Conservation (phyloP, 2,113 vertebrate genomes). For the Calidris pygmaea region DNA sequence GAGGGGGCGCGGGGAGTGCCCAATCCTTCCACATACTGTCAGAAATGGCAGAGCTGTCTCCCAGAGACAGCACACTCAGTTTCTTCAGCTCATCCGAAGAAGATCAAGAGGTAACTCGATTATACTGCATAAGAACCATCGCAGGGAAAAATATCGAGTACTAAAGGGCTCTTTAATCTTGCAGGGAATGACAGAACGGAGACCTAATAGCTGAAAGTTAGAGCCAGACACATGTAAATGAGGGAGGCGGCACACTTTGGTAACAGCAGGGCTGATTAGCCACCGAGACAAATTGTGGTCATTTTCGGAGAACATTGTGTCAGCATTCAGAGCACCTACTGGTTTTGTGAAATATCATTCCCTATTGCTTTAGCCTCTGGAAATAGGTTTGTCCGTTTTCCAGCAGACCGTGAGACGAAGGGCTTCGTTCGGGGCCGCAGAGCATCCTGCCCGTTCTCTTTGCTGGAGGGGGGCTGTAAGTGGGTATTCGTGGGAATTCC, state of each 20-base stretch:
- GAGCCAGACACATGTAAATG: conserved; percentile 12
- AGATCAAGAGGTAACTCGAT: background rate
- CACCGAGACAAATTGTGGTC: background rate
- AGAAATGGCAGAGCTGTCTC: background rate
- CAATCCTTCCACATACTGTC: background rate
- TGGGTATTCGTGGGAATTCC: background rate
- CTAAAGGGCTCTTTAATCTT: conserved; percentile 18
- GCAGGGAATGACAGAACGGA: background rate
- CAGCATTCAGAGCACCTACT: background rate
- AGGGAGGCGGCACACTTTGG: background rate
- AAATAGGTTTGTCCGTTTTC: background rate
- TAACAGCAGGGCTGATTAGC: background rate
- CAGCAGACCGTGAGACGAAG: background rate
- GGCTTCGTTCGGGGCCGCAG: accelerated
- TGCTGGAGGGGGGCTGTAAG: background rate
- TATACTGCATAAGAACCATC: background rate
- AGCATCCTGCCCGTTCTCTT: background rate
- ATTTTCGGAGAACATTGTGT: background rate
- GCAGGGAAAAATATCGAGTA: background rate
- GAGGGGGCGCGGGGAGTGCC: background rate
- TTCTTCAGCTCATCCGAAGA: background rate
- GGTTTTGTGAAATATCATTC: background rate
- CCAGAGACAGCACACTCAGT: background rate
- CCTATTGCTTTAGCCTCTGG: background rate
- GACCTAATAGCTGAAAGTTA: background rate